Conservation (phyloP, 2,113 vertebrate genomes). For the Phoenicopterus ruber region DNA sequence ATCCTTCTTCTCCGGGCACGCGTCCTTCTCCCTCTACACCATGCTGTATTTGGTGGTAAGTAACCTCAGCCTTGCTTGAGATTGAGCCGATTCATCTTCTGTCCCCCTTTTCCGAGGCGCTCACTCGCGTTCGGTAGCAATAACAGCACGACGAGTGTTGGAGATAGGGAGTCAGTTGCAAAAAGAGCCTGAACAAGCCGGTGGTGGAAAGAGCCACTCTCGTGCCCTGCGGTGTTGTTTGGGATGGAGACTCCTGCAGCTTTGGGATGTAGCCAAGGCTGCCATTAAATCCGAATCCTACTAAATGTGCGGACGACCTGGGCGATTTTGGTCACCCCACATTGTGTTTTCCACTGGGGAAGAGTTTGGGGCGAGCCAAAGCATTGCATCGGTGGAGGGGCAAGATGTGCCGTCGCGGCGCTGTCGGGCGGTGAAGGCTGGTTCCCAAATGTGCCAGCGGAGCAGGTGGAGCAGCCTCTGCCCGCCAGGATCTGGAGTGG, state of each 20-base stretch:
- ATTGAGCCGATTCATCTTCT: neutral
- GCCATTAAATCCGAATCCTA: neutral
- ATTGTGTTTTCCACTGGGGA: neutral
- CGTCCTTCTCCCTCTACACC: slow-evolving; percentile 96
- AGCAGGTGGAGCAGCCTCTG: slow-evolving; percentile 35
- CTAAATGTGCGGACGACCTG: neutral
- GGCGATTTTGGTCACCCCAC: neutral
- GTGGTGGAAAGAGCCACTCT: neutral
- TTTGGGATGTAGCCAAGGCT: neutral
- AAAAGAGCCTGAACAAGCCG: neutral
- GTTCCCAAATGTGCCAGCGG: neutral
- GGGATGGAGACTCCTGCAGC: neutral
- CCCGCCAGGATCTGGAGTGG: neutral
- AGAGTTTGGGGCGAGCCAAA: neutral
- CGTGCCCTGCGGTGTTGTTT: neutral
- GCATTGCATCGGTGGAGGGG: rapidly evolving
- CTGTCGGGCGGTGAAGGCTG: neutral
- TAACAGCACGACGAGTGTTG: rapidly evolving
- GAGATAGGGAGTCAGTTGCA: rapidly evolving
- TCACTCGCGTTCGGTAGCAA: rapidly evolving
- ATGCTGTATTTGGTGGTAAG: slow-evolving; percentile 99
- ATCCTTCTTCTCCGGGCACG: slow-evolving; percentile 98
- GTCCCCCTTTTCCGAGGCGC: neutral
- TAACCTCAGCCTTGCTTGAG: slow-evolving; percentile 26
- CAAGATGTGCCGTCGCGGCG: rapidly evolving